A percentile compares a stretch with the other conserved stretches of the same genome.
These are phyloP conservation scores for Medauroidea extradentata DNA, from an alignment of 1,140 invertebrate genomes.

Conservation along the genomic window DNA sequence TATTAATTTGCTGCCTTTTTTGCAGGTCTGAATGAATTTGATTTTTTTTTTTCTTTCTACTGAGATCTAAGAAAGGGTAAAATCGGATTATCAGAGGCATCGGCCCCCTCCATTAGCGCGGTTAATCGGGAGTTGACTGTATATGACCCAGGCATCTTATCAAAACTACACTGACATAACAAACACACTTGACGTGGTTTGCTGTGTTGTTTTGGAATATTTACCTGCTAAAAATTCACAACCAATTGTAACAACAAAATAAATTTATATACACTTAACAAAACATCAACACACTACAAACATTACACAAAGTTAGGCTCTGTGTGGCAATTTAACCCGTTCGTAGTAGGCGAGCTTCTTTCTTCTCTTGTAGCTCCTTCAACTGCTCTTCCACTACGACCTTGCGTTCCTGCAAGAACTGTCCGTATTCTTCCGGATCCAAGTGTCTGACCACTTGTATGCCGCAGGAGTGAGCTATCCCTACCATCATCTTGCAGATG, in stretches of 20 bases:
- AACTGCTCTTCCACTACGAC: conserved; percentile 67
- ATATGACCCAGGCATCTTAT: too few species aligned
- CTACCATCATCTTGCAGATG: conserved; percentile 76
- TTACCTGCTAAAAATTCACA: not conserved
- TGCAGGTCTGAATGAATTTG: too few species aligned
- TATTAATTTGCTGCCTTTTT: too few species aligned
- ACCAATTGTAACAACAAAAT: not conserved
- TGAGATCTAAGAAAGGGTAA: too few species aligned
- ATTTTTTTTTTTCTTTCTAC: too few species aligned
- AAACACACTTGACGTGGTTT: too few species aligned
- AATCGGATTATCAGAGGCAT: too few species aligned
- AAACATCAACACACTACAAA: not conserved
- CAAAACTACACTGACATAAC: too few species aligned
- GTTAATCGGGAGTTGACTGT: too few species aligned
- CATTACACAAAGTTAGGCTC: not conserved
- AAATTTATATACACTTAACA: not conserved
- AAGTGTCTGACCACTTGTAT: conserved; percentile 82
- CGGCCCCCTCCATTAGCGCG: too few species aligned
- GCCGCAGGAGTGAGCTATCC: conserved; percentile 70
- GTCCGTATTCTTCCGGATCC: conserved; percentile 73
- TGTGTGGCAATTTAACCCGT: conserved; percentile 42
- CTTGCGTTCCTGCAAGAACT: conserved; percentile 79
- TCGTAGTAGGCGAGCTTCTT: conserved; percentile 90
- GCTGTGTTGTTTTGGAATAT: too few species aligned
- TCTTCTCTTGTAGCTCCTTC: conserved; percentile 74